Evolutionary conservation across 2,113 vertebrate genomes (phyloP).

Genomic region (Vulpes lagopus): DNA sequence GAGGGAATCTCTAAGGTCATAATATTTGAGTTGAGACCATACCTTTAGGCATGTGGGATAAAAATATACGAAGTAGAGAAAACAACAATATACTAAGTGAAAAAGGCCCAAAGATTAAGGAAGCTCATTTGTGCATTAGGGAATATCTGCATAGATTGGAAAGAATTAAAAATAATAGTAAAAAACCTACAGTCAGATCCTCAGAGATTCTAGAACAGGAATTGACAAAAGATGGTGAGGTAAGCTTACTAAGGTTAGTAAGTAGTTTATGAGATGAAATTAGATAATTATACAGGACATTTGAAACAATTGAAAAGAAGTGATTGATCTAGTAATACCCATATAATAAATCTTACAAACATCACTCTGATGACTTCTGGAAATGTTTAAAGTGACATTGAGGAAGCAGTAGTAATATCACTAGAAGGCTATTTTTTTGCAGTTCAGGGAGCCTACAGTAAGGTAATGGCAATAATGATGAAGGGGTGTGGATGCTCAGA

Average conservation of each 20-base stretch:
- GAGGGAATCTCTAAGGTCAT: background rate
- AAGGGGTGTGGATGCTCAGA: background rate
- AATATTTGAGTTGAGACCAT: background rate
- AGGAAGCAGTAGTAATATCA: background rate
- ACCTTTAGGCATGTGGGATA: background rate
- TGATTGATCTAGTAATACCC: background rate
- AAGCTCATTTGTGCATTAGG: background rate
- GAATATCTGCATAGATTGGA: background rate
- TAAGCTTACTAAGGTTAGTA: background rate
- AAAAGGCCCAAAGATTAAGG: background rate
- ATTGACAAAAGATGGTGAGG: background rate
- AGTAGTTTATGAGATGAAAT: background rate
- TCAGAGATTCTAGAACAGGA: background rate
- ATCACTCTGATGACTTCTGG: background rate
- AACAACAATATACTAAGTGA: background rate
- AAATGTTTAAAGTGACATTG: background rate
- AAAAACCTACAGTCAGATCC: background rate
- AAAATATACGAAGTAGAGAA: background rate
- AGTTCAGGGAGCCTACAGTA: background rate
- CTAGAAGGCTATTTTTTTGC: background rate
- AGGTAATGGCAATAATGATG: background rate
- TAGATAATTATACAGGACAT: background rate
- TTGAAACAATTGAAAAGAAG: background rate
- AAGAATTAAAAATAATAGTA: constrained; percentile 6
- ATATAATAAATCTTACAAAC: background rate